phyloP scores from a whole-genome alignment of 2,888 invertebrate species.

The Thysanoteuthis rhombus region DNA sequence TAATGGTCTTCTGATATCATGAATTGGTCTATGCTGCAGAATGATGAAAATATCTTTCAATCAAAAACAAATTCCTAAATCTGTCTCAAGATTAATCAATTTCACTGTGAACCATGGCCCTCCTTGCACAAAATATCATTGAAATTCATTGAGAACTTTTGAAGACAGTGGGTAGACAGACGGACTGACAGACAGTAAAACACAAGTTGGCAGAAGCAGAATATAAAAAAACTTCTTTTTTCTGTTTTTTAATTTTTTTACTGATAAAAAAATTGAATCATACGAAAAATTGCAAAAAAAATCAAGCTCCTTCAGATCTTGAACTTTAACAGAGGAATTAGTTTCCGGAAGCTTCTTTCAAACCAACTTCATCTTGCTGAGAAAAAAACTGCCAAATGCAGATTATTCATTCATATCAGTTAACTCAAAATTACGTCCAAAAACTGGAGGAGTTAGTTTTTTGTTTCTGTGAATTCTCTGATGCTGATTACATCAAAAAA shows the following conservation, averaged over 20 bases:
- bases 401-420: background rate
- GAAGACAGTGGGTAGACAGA: too few relatives aligned
- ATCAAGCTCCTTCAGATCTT: background rate
- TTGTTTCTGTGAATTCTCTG: background rate
- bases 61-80: too few relatives aligned
- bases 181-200: too few relatives aligned
- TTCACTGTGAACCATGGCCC: too few relatives aligned
- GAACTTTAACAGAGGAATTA: background rate
- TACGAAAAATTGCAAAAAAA: background rate
- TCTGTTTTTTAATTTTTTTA: background rate
- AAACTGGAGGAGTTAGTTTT: background rate
- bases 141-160: too few relatives aligned
- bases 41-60: too few relatives aligned
- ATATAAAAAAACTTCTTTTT: background rate
- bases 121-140: too few relatives aligned
- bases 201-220: background rate
- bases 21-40: too few relatives aligned
- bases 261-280: background rate
- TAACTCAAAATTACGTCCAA: background rate
- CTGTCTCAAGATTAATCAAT: too few relatives aligned
- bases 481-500: background rate
- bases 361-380: background rate
- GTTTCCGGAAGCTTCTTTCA: background rate
- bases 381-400: background rate
- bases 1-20: too few relatives aligned